Conservation (phyloP, 1,140 invertebrate species). For the Arion vulgaris region DNA sequence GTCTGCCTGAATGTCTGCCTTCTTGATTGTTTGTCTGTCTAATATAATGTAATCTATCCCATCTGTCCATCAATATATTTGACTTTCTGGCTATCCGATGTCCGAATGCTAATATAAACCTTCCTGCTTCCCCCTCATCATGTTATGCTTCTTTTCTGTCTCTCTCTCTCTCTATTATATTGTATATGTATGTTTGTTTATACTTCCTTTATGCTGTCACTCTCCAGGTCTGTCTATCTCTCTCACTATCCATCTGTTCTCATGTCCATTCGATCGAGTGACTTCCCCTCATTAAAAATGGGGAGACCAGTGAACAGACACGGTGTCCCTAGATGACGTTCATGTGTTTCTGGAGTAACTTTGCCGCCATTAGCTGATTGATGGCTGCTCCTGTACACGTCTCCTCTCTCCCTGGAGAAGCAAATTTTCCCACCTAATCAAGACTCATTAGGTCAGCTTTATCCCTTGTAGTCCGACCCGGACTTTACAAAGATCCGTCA, state of each 20-base stretch:
- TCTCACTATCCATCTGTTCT: not conserved
- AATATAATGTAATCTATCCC: too few species aligned
- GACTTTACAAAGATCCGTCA: not conserved
- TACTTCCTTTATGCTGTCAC: not conserved
- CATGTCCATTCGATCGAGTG: too few species aligned
- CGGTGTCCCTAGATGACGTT: not conserved
- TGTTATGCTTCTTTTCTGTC: too few species aligned
- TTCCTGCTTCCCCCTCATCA: too few species aligned
- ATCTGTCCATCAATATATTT: too few species aligned
- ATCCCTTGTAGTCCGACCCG: not conserved
- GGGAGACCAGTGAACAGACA: not conserved
- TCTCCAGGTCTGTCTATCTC: not conserved
- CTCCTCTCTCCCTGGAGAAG: not conserved
- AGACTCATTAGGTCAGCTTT: not conserved
- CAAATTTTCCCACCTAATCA: not conserved
- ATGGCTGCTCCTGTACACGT: not conserved
- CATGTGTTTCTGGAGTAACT: constrained; percentile 6
- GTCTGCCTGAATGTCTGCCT: too few species aligned
- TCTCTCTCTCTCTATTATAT: too few species aligned
- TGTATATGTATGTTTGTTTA: not conserved
- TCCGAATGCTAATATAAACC: too few species aligned
- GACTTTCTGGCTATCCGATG: too few species aligned
- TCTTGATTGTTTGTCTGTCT: too few species aligned
- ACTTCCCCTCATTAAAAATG: too few species aligned
- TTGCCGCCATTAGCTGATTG: constrained; percentile 10